These are phyloP conservation scores for Stictocephala bisonia DNA, from an alignment of 2,888 invertebrate genomes.

Conservation along the genomic window DNA sequence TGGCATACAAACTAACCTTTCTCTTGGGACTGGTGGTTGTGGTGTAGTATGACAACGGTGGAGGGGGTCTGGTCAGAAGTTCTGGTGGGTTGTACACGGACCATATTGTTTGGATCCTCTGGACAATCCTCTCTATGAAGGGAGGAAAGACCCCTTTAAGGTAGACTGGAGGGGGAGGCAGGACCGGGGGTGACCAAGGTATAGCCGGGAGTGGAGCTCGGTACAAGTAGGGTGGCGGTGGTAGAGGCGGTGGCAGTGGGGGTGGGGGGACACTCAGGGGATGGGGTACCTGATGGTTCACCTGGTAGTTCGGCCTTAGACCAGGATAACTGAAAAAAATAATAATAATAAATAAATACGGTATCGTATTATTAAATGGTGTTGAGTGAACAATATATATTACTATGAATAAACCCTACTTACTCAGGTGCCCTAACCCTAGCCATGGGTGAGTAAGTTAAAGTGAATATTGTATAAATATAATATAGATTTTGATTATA, in stretches of 20 bases:
- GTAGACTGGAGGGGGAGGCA: constrained; percentile 47
- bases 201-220: neutral
- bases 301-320: too few species aligned
- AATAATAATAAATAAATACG: too few species aligned
- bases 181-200: neutral
- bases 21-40: neutral
- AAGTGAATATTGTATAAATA: too few species aligned
- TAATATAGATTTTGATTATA: too few species aligned
- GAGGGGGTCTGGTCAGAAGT: constrained; percentile 48
- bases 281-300: neutral
- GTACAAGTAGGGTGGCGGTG: neutral
- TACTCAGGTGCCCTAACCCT: too few species aligned
- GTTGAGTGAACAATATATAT: too few species aligned
- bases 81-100: constrained; percentile 69
- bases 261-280: constrained; percentile 11
- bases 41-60: neutral
- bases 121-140: constrained; percentile 75
- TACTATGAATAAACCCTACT: too few species aligned
- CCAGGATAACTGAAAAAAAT: too few species aligned
- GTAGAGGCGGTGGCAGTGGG: neutral
- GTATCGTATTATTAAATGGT: too few species aligned
- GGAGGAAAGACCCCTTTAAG: constrained; percentile 69
- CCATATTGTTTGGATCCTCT: constrained; percentile 76
- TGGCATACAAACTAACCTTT: neutral
- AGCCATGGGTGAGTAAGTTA: too few species aligned